Evolutionary conservation across 1,140 invertebrate species (phyloP), one percentile per base, ranked within the genome.

Genomic region (Psix sp.): DNA sequence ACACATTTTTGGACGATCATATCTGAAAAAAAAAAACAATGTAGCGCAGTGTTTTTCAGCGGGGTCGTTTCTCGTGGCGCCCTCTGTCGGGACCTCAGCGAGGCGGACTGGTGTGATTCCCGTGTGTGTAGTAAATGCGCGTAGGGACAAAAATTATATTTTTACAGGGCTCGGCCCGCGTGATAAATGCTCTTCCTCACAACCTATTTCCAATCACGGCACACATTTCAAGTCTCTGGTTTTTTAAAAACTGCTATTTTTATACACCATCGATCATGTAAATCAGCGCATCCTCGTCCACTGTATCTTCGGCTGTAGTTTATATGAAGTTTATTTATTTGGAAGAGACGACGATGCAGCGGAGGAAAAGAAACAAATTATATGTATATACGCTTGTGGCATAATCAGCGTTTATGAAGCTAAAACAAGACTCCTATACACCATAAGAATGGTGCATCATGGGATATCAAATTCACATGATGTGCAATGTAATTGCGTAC

Each of bases 131-230:
- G 70, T 48, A 18, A 7, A 20, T 54, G 68, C 57, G 66, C 51
- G 56, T 51, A 74, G 45, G 49, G 29, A 76, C 59, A 74, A 72
- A 73, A 73, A 51, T 68, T 86, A 86, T 87, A 86, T 87, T 86
- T 87, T 85, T 86, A 86, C 84, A 87, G 82, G 83, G 83, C 76
- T 68, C 71, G 57, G 77, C 81, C 81, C 83, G 83, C 67, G 84
- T 86, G 83, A 86, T 85, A 83, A 82, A 80, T 81, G 83, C 76
- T 86, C 84, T 86, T 87, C 86, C 84, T 82, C 82, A 79, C 35
- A 43, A 81, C 81, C 81, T 68, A 77, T 82, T 73, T 57, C 24
- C 43, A 31, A 65, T 54, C 31, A 65, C 13, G 14, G 13, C 9
- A 36, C 63, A 49, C 35, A 14, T 39, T 67, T 35, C 16, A 21